Evolutionary conservation across 2,888 invertebrate species (phyloP).

Genomic region (Acanthosepion lycidas): DNA sequence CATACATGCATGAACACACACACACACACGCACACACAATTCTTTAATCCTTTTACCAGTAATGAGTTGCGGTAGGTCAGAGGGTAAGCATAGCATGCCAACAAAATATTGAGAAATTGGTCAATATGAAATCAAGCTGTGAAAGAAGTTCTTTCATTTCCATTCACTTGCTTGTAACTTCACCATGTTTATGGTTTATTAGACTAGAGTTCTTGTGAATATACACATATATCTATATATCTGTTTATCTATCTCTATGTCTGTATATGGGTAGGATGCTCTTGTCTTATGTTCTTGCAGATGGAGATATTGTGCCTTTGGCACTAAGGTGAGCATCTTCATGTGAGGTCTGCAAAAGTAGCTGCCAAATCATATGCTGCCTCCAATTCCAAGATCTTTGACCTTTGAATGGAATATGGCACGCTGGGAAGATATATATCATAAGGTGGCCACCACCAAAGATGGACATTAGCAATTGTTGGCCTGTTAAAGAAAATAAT

Average conservation of each 20-base stretch:
- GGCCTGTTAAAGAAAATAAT: not conserved
- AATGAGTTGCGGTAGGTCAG: not conserved
- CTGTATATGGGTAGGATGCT: not conserved
- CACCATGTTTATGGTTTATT: not conserved
- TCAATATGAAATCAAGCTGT: constrained; percentile 23
- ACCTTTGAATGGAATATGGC: constrained; percentile 14
- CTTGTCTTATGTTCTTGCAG: not conserved
- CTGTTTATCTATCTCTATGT: not conserved
- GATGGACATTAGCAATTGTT: constrained; percentile 22
- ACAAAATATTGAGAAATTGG: not conserved
- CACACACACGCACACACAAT: too few relatives aligned
- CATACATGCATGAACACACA: too few relatives aligned
- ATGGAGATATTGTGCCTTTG: not conserved
- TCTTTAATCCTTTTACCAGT: not conserved
- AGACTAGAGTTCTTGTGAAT: not conserved
- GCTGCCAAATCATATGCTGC: constrained; percentile 8
- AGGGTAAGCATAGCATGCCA: not conserved
- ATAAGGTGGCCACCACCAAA: not conserved
- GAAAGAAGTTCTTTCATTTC: constrained; percentile 11
- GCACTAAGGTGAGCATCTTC: constrained; percentile 33
- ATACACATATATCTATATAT: too few relatives aligned
- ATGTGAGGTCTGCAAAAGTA: constrained; percentile 22
- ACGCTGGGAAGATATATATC: not conserved
- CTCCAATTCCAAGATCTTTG: constrained; percentile 21
- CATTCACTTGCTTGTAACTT: not conserved